phyloP scores from a whole-genome alignment of 2,113 vertebrate species.

The Scomber scombrus region DNA sequence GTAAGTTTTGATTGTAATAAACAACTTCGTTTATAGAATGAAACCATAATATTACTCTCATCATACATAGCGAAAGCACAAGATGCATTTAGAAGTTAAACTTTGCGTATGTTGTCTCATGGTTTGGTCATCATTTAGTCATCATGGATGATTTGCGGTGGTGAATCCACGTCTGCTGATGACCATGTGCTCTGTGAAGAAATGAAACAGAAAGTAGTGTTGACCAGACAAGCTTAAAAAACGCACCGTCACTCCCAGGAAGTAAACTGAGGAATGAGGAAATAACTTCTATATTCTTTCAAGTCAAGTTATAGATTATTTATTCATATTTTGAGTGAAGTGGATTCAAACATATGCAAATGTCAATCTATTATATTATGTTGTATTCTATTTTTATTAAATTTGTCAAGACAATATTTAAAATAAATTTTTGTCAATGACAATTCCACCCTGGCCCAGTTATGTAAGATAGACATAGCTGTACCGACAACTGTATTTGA shows the following conservation, averaged over 20 bases:
- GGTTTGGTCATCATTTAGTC: neutral
- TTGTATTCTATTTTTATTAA: neutral
- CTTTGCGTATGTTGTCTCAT: neutral
- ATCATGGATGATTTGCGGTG: neutral
- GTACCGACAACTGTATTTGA: neutral
- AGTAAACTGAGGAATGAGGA: slow-evolving; percentile 34
- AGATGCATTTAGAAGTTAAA: neutral
- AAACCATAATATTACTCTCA: neutral
- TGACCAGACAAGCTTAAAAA: neutral
- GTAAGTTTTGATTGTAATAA: neutral
- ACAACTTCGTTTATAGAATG: neutral
- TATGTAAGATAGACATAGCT: neutral
- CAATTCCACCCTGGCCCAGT: neutral
- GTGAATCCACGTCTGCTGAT: neutral
- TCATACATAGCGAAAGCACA: neutral
- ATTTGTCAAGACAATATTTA: neutral
- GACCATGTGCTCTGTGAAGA: slow-evolving; percentile 4
- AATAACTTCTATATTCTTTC: slow-evolving; percentile 32
- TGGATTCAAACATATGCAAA: neutral
- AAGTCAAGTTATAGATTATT: neutral
- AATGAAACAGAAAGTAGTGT: neutral
- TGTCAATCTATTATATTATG: neutral
- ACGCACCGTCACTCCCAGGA: slow-evolving; percentile 19
- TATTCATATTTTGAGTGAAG: neutral
- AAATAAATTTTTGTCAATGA: too few species aligned